Percentiles rank a stretch among this genome's conserved stretches.
Evolutionary conservation across 2,113 vertebrate genomes (phyloP).

Genomic region (Tachuris rubrigastra): DNA sequence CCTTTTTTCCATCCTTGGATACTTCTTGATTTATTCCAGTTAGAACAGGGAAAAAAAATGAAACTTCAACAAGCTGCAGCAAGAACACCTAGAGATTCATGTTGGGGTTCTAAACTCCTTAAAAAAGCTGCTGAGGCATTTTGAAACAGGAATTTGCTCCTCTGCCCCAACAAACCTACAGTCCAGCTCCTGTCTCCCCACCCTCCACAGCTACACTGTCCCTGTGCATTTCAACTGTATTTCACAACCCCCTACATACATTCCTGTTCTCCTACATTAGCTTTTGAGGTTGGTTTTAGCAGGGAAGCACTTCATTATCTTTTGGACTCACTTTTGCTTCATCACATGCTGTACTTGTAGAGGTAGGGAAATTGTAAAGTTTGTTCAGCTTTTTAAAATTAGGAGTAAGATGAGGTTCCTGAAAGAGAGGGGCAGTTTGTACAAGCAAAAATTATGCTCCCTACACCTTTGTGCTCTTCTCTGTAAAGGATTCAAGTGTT

Average conservation of each 20-base stretch:
- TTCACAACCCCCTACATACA: neutral
- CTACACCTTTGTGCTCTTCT: neutral
- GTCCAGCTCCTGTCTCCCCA: neutral
- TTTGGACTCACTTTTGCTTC: neutral
- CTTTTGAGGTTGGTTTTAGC: neutral
- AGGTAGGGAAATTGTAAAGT: neutral
- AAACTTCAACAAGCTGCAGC: neutral
- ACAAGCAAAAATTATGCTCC: neutral
- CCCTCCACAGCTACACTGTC: neutral
- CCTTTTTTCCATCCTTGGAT: neutral
- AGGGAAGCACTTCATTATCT: neutral
- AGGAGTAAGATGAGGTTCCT: neutral
- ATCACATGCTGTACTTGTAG: fast-evolving
- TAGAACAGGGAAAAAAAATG: neutral
- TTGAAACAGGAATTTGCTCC: neutral
- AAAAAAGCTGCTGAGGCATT: neutral
- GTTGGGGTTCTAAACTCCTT: neutral
- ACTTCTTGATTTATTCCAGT: neutral
- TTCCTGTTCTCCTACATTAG: neutral
- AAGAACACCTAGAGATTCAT: neutral
- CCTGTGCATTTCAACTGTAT: neutral
- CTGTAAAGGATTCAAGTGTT: neutral
- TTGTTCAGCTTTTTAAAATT: neutral
- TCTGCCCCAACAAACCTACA: neutral
- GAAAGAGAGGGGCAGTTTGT: neutral